Base-by-base conservation (phyloP, 2,888 invertebrate species). In the Epistrophe eligans region DNA sequence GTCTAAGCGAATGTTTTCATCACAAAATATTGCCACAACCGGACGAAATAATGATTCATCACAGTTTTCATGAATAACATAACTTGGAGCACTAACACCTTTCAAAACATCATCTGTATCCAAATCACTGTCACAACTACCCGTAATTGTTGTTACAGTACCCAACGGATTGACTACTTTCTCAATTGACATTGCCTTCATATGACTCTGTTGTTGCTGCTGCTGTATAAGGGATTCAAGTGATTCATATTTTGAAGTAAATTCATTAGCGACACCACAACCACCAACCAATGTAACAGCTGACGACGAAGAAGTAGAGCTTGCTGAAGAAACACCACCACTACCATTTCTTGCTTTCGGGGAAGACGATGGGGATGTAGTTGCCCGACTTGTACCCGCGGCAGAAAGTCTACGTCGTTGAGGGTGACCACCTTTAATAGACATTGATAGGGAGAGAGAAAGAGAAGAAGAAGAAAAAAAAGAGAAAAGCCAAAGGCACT, bases 401-500 rank as follows among this genome's bases (percentile, higher is more conserved):
- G 87, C 89, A 87, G 84, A 88, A 60, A 84, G 88, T 88, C 90
- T 88, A 89, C 89, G 89, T 88, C 89, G 89, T 88, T 88, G 89
- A 89, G 79, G 82, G 88, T 83, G 79, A 62, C 74, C 87, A 89
- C 90, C 88, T 89, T 89, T 89, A 89, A 88, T 66, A 84, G 88
- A 88, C 88, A 87, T 77, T 77, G 24, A 80, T 79, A 90, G 89
- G 87, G 90, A 90, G 90, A 85, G 88, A 89, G 84, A 89, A 83
- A 89, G 88, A 91, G 89, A 89, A 90, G 90, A 90, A 90, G 88
- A 90, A 83, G 73, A 89, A 89, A 89, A 91, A 90, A 91, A 90
- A 90, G 89, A 90, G 95, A 95, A 95, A 95, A 96, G 96, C 97
- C 96, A 96, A 96, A 96, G 96, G 96, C 96, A 95, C 95, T 95